These are phyloP conservation scores for Melipona bicolor DNA, from an alignment of 2,888 invertebrate genomes.

Conservation along the genomic window DNA sequence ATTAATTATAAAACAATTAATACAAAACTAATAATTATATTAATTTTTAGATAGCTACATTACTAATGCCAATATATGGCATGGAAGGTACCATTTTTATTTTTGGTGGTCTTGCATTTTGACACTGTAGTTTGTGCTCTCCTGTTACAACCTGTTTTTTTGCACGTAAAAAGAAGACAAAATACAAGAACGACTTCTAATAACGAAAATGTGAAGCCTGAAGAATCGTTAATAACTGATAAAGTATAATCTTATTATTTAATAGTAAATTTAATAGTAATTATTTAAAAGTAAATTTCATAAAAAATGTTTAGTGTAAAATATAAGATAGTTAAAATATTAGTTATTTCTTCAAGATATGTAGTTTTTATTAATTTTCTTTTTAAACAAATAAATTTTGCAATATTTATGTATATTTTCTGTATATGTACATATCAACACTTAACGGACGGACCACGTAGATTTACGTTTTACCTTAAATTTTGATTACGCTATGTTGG, in stretches of 20 bases:
- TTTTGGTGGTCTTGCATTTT: conserved; percentile 88
- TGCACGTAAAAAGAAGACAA: conserved; percentile 87
- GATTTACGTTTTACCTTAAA: too few species aligned
- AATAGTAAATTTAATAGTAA: not conserved
- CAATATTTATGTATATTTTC: too few species aligned
- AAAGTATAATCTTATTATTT: conserved; percentile 14
- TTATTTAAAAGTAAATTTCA: not conserved
- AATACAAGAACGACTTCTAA: conserved; percentile 23
- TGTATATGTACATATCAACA: too few species aligned
- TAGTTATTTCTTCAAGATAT: too few species aligned
- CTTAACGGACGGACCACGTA: too few species aligned
- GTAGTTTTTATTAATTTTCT: too few species aligned
- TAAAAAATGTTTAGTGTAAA: not conserved
- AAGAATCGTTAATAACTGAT: not conserved
- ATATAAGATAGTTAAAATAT: not conserved
- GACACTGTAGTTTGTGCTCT: conserved; percentile 89
- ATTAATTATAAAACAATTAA: not conserved
- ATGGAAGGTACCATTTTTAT: conserved; percentile 89
- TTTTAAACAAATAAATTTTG: too few species aligned
- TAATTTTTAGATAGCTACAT: conserved; percentile 86
- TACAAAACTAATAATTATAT: not conserved
- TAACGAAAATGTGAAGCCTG: not conserved
- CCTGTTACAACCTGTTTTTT: conserved; percentile 90
- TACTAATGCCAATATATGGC: conserved; percentile 87
- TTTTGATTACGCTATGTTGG: too few species aligned